Percentiles rank a stretch among this genome's conserved stretches.
These are phyloP conservation scores for Idaea straminata DNA, from an alignment of 2,888 invertebrate species.

Conservation along the genomic window DNA sequence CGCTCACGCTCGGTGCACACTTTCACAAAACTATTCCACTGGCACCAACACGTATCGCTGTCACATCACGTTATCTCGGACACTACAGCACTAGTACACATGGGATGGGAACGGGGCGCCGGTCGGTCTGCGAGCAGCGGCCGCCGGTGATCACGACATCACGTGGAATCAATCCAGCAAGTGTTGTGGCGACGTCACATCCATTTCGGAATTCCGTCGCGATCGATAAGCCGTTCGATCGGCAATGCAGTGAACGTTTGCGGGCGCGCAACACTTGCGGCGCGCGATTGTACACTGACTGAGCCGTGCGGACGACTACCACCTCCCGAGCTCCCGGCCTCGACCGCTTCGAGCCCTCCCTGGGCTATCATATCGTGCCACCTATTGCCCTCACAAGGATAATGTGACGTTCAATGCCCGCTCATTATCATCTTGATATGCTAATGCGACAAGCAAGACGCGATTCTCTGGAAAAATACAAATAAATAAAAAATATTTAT, in stretches of 20 bases:
- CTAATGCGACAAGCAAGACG: conserved; percentile 35
- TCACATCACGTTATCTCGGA: conserved; percentile 77
- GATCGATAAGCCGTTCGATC: conserved; percentile 61
- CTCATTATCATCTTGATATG: conserved; percentile 51
- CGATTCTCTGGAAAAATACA: conserved; percentile 16
- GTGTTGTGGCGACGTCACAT: conserved; percentile 51
- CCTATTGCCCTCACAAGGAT: conserved; percentile 70
- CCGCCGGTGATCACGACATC: conserved; percentile 46
- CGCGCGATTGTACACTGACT: conserved; percentile 74
- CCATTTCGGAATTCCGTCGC: conserved; percentile 55
- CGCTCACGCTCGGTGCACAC: conserved; percentile 73
- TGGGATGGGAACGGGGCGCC: conserved; percentile 38
- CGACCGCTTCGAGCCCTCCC: conserved; percentile 60
- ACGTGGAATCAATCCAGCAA: conserved; percentile 50
- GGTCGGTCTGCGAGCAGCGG: conserved; percentile 59
- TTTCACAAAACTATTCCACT: conserved; percentile 79
- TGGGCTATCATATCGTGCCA: conserved; percentile 66
- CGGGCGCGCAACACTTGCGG: conserved; percentile 73
- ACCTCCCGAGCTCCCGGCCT: conserved; percentile 70
- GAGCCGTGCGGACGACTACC: conserved; percentile 59
- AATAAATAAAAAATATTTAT: conserved; percentile 18
- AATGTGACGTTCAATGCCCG: conserved; percentile 63
- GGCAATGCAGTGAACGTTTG: conserved; percentile 54
- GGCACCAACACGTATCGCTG: conserved; percentile 69
- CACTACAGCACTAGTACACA: conserved; percentile 54